Evolutionary conservation across 2,797 vertebrate species (phyloP).

Genomic region (Enoplosus armatus): DNA sequence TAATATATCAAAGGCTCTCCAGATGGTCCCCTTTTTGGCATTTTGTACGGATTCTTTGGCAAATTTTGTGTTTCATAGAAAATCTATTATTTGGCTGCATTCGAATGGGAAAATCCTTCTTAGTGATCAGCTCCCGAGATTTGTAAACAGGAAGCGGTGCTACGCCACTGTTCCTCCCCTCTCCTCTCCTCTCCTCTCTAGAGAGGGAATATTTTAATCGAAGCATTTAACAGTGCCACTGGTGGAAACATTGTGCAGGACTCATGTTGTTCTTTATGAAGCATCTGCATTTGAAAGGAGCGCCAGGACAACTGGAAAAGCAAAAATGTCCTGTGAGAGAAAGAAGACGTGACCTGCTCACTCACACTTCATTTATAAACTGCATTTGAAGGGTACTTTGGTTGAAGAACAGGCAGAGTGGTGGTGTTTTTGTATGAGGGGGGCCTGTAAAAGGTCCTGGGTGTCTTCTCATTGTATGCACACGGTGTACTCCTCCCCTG

Average conservation of each 20-base stretch:
- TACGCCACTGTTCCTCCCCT: not conserved
- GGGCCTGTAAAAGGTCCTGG: not conserved
- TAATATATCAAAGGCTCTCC: constrained; percentile 34
- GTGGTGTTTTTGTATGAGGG: not conserved
- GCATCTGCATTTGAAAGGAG: not conserved
- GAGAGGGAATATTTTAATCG: not conserved
- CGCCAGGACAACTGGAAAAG: not conserved
- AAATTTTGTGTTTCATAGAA: constrained; percentile 17
- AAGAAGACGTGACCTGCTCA: not conserved
- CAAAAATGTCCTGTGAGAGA: not conserved
- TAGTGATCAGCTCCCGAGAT: not conserved
- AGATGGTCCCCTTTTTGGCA: constrained; percentile 35
- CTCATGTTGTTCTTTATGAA: not conserved
- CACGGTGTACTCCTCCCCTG: constrained; percentile 5
- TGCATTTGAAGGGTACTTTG: not conserved
- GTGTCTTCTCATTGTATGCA: constrained; percentile 23
- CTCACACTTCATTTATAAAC: not conserved
- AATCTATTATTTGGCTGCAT: constrained; percentile 10
- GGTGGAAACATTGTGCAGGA: not conserved
- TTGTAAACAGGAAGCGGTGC: constrained; percentile 14
- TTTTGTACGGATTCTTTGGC: constrained; percentile 2
- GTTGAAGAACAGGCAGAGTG: not conserved
- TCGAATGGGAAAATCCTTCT: constrained; percentile 19
- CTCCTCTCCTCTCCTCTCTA: not conserved
- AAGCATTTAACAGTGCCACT: not conserved